Evolutionary conservation across 2,797 vertebrate species (phyloP).

Genomic region (Astyanax mexicanus): DNA sequence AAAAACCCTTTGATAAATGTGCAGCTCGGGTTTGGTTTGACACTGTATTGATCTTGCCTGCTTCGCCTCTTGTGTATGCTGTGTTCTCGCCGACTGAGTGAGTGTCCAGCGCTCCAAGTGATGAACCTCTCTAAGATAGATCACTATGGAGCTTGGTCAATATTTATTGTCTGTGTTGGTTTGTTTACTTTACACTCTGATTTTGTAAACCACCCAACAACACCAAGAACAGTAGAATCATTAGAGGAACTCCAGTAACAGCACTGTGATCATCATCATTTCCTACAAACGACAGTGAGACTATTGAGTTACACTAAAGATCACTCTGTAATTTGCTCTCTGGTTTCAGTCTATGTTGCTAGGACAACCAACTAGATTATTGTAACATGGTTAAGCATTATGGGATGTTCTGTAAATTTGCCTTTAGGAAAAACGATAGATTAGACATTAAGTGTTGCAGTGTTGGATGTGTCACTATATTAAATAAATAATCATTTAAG

Average conservation of each 20-base stretch:
- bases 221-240: background rate
- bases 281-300: constrained; percentile 2
- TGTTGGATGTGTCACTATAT: constrained; percentile 26
- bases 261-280: constrained; percentile 33
- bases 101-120: constrained; percentile 10
- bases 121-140: constrained; percentile 3
- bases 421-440: constrained; percentile 52
- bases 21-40: constrained; percentile 60
- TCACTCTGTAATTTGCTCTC: constrained; percentile 27
- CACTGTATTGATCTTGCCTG: constrained; percentile 62
- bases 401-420: constrained; percentile 47
- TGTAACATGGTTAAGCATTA: constrained; percentile 61
- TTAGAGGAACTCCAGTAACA: constrained; percentile 17
- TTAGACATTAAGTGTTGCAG: constrained; percentile 29
- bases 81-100: constrained; percentile 14
- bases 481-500: constrained; percentile 9
- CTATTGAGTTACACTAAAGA: constrained; percentile 32
- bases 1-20: constrained; percentile 79
- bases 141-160: constrained; percentile 25
- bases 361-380: constrained; percentile 58
- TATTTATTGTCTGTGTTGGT: constrained; percentile 8
- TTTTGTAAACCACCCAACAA: constrained; percentile 11
- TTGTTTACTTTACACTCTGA: background rate
- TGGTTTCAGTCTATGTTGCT: constrained; percentile 44
- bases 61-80: constrained; percentile 60